These are phyloP conservation scores for Ptilonorhynchus violaceus DNA, from an alignment of 2,113 vertebrate species.

Conservation along the genomic window DNA sequence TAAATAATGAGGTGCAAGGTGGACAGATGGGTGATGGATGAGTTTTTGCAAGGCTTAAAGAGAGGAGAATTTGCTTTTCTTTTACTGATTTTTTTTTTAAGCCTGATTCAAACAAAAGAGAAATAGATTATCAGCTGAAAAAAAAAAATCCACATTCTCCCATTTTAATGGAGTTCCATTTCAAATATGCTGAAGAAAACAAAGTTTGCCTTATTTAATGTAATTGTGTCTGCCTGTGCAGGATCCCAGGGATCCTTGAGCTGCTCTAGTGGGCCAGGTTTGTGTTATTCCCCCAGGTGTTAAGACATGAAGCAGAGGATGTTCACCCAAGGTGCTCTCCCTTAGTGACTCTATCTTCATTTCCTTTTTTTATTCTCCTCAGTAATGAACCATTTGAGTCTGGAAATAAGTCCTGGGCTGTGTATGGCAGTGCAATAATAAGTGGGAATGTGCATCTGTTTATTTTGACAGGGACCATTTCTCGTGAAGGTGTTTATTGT, in stretches of 20 bases:
- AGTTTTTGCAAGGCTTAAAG: slow-evolving; percentile 18
- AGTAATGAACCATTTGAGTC: neutral
- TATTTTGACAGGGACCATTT: neutral
- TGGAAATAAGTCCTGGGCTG: neutral
- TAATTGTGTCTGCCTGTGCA: neutral
- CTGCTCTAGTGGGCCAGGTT: neutral
- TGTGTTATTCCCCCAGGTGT: neutral
- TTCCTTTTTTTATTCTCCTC: neutral
- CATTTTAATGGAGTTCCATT: neutral
- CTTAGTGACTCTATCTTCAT: neutral
- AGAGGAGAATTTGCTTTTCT: neutral
- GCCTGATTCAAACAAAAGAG: neutral
- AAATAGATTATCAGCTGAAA: neutral
- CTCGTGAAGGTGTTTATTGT: neutral
- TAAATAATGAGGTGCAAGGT: slow-evolving; percentile 60
- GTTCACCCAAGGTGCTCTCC: neutral
- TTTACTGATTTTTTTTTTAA: neutral
- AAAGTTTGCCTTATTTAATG: neutral
- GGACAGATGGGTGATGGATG: slow-evolving; percentile 59
- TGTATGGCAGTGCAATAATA: neutral
- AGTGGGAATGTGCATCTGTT: neutral
- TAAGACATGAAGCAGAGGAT: neutral
- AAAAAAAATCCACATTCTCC: neutral
- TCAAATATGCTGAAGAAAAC: neutral
- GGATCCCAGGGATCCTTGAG: neutral